Base-by-base conservation (phyloP, 2,888 invertebrate genomes). In the Strigamia crassipes region DNA sequence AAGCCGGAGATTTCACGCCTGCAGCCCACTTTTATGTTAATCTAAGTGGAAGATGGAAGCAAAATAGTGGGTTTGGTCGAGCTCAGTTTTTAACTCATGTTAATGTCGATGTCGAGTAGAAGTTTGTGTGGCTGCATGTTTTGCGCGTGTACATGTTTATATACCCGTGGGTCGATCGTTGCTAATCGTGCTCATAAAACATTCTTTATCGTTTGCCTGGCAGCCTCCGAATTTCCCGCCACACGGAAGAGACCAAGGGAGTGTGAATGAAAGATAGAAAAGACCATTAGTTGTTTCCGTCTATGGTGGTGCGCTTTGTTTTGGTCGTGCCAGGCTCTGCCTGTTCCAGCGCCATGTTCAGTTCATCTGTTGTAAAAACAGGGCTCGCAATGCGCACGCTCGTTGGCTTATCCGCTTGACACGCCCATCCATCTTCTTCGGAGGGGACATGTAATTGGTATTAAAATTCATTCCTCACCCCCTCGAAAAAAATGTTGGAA, bases 401-500 rank as follows among this genome's bases (percentile, higher is more conserved):
- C 80, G 27, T 18, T 61, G 80, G 80, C 80, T 80, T 80, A 80
- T 61, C 80, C 80, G 80, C 34, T 56, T 80, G 80, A 80, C 80
- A 80, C 80, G 42, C 80, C 80, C 80, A 80, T 80, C 27, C 80
- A 80, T 80, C 80, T 80, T 80, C 42, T 61, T 56, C 80, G 80
- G 61, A 56, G 80, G 80, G 80, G 80, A 80, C 51, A 80, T 56
- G 80, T 80, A 80, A 80, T 80, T 61, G 61, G 80, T 61, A 80
- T 61, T 80, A 80, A 80, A 80, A 80, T 80, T 80, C 80, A 80
- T 80, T 80, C 80, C 80, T 80, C 34, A 80, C 80, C 80, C 80
- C 42, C 23, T 34, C 56, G 13, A 51, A 34, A 51, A 34, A 41
- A 78, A 18, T 34, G 78, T 41, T n/a, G 78, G 78, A n/a, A 79